A percentile compares a stretch with the other conserved stretches of the same genome.
phyloP scores from a whole-genome alignment of 2,888 invertebrate genomes.

The Chymomyza caudatula region DNA sequence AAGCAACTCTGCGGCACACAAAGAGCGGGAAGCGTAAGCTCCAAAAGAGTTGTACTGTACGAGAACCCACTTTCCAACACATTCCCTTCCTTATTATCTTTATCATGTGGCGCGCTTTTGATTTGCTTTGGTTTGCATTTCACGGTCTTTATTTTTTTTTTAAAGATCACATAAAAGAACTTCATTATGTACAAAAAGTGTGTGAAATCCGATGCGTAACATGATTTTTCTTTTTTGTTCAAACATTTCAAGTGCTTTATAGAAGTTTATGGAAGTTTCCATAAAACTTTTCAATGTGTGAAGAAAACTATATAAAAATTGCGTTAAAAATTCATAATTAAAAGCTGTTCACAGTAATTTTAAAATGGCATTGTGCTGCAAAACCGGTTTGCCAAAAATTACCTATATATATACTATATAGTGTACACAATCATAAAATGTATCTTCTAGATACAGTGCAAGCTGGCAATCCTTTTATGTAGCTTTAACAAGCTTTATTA shows the following conservation, averaged over 20 bases:
- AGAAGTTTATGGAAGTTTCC: neutral
- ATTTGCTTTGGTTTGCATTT: slow-evolving; percentile 16
- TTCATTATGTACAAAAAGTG: slow-evolving; percentile 26
- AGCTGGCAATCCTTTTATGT: slow-evolving; percentile 35
- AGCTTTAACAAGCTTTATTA: slow-evolving; percentile 20
- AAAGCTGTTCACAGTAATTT: slow-evolving; percentile 1
- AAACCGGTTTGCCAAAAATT: slow-evolving; percentile 10
- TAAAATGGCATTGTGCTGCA: slow-evolving; percentile 5
- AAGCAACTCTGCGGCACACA: neutral
- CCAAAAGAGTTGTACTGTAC: neutral
- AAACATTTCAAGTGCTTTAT: slow-evolving; percentile 8
- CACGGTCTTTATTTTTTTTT: slow-evolving; percentile 1
- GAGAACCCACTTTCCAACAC: neutral
- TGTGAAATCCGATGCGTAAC: slow-evolving; percentile 35
- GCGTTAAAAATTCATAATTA: slow-evolving; percentile 27
- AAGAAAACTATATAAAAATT: slow-evolving; percentile 20
- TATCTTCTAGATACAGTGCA: neutral
- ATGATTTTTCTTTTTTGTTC: neutral
- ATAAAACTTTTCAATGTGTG: slow-evolving; percentile 12
- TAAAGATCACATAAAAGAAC: slow-evolving; percentile 12
- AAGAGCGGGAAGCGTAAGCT: neutral
- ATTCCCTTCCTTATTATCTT: slow-evolving; percentile 3
- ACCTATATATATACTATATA: neutral
- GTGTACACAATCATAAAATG: neutral
- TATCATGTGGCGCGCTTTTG: neutral